Base-by-base conservation (phyloP, 2,113 vertebrate species). In the Sylvietta virens region DNA sequence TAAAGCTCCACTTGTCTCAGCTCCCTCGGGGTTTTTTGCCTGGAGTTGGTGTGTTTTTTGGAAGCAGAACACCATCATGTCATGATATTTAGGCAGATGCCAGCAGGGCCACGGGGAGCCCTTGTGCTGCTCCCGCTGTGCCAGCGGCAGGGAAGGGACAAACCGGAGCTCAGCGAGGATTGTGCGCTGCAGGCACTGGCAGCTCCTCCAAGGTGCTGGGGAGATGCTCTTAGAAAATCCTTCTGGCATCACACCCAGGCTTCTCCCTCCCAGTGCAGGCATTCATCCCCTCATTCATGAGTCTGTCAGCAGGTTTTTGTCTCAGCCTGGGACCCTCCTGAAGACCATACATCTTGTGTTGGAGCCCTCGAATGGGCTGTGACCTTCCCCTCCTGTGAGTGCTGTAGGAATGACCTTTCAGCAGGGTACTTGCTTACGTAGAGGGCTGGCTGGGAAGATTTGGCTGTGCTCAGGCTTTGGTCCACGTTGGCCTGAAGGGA, bases 301-400 rank as follows among this genome's bases (percentile, higher is more conserved):
- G 50, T 71, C 90, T 97, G 96, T 96, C 97, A 96, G 92, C 90
- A 78, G 86, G 93, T 93, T 81, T 92, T 97, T 97, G 97, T 96
- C 47, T 78, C 92, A 88, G 94, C 84, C 81, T 72, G 83, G 30
- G 76, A 78, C 88, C 84, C 94, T 92, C 86, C 95, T 64, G 76
- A 70, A 94, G 90, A 96, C 91, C 92, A 87, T 94, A 87, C 95
- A 96, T 97, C 93, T 98, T 96, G 71, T 62, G 96, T 91, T 92
- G 40, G 28, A 92, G 76, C 85, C 76, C 54, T 94, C 69, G 37
- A 93, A 69, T 62, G 26, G 88, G 92, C 94, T 91, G 5, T 80
- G 84, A 96, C 94, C 95, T 92, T 84, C 93, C 86, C 48, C 65
- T 76, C 72, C 66, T 77, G 53, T 60, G 72, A 89, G 64, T 81